Conservation (phyloP, 2,113 vertebrate genomes). For the Empidonax traillii region DNA sequence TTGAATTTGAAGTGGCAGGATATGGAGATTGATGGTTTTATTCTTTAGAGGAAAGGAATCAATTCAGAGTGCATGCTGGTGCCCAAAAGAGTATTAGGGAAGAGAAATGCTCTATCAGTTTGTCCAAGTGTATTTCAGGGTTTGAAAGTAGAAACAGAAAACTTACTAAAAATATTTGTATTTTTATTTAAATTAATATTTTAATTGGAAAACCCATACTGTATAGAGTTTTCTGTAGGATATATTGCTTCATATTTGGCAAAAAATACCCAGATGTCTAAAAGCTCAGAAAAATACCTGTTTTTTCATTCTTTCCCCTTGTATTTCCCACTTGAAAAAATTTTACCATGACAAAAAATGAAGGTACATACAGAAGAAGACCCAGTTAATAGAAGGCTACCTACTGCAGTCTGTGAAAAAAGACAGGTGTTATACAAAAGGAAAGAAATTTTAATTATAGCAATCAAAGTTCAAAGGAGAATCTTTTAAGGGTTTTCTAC, state of each 20-base stretch:
- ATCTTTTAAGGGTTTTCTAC: not conserved
- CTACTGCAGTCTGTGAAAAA: not conserved
- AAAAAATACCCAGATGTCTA: not conserved
- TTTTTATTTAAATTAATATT: not conserved
- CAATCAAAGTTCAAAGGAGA: not conserved
- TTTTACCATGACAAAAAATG: not conserved
- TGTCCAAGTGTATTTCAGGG: not conserved
- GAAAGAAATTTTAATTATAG: not conserved
- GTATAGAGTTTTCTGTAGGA: not conserved
- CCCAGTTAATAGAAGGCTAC: not conserved
- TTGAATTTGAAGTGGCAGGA: conserved; percentile 16
- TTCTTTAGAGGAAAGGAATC: conserved; percentile 17
- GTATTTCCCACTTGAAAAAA: not conserved
- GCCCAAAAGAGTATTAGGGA: not conserved
- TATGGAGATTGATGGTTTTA: conserved; percentile 20
- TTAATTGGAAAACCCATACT: not conserved
- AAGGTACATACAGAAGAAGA: not conserved
- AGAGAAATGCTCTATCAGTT: not conserved
- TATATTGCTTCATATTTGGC: not conserved
- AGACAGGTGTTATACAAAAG: not conserved
- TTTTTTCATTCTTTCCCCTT: not conserved
- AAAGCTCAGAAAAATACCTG: not conserved
- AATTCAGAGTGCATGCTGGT: not conserved
- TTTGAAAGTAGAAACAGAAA: not conserved
- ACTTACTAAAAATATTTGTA: not conserved